Base-by-base conservation (phyloP, 1,140 invertebrate species). In the Delia radicum region DNA sequence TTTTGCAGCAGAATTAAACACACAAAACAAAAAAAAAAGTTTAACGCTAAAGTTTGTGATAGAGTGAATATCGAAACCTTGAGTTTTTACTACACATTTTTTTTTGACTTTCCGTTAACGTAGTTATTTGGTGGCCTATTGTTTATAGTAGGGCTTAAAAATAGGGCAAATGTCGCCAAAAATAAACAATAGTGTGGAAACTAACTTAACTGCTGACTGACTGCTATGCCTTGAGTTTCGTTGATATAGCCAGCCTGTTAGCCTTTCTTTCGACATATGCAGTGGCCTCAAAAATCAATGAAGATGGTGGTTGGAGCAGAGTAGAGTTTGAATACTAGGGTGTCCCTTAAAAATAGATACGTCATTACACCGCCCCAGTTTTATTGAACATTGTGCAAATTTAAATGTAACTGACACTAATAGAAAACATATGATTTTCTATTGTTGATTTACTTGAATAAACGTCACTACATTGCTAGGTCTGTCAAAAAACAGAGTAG, bases 61-160 rank as follows among this genome's bases (percentile, higher is more conserved):
- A 69, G 65, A 69, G 65, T 69, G 65, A 69, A 24, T 69, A 69
- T 37, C 37, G 65, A 69, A 55, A 69, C 65, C 65, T 69, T 69
- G 65, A 69, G 65, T 69, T 69, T 33, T 55, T 55, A 8, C 18
- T 21, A 55, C 46, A 55, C 48, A 21, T 24, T 24, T 18, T 21
- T 55, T 21, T 7, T 3, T 55, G 18, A 8, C 18, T 15, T 55
- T 55, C 21, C 21, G 46, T 24, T 5, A 55, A 21, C 29, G 3
- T 18, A 37, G 18, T 33, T 37, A 12, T 69, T 37, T 33, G 65
- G 18, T 69, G 65, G 31, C 29, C 65, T 37, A 33, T 69, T 69
- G 65, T 69, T 69, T 69, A 69, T 69, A 33, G 18, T 37, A 21
- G 31, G 29, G 31, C 21, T 69, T 69, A 31, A 67, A 67, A 69